Conservation (phyloP, 1,140 invertebrate species). For the Drosophila oshimai region DNA sequence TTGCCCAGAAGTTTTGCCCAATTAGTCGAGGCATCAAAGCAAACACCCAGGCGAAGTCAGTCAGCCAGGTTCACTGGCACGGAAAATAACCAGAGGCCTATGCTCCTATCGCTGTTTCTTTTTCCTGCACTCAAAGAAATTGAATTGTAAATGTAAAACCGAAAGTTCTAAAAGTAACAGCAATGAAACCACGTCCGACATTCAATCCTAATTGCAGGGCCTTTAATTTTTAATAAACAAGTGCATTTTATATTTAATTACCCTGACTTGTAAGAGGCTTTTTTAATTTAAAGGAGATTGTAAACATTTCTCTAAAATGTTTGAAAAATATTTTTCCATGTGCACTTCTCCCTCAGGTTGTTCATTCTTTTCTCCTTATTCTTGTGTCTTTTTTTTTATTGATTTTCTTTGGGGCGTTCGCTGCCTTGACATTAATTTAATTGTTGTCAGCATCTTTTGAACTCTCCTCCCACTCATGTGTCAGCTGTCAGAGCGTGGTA, state of each 20-base stretch:
- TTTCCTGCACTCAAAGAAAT: neutral
- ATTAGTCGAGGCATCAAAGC: conserved; percentile 55
- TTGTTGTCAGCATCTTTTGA: conserved; percentile 81
- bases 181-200: no score
- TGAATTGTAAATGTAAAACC: no score
- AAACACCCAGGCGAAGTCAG: conserved; percentile 29
- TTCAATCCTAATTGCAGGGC: no score
- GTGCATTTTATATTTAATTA: no score
- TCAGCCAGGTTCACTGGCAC: conserved; percentile 59
- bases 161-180: no score
- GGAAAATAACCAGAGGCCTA: conserved; percentile 58
- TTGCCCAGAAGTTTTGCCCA: conserved; percentile 61
- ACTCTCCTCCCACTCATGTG: conserved; percentile 33
- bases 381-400: conserved; percentile 46
- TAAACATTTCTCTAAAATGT: neutral
- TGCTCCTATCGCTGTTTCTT: neutral
- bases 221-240: no score
- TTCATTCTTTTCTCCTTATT: conserved; percentile 18
- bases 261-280: no score
- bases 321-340: neutral
- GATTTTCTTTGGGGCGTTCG: conserved; percentile 52
- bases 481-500: conserved; percentile 60
- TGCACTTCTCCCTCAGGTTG: conserved; percentile 11
- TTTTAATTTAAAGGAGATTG: no score
- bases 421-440: conserved; percentile 76